Evolutionary conservation across 1,140 invertebrate species (phyloP), one percentile per base, ranked within the genome.

Genomic region (Tigriopus japonicus): DNA sequence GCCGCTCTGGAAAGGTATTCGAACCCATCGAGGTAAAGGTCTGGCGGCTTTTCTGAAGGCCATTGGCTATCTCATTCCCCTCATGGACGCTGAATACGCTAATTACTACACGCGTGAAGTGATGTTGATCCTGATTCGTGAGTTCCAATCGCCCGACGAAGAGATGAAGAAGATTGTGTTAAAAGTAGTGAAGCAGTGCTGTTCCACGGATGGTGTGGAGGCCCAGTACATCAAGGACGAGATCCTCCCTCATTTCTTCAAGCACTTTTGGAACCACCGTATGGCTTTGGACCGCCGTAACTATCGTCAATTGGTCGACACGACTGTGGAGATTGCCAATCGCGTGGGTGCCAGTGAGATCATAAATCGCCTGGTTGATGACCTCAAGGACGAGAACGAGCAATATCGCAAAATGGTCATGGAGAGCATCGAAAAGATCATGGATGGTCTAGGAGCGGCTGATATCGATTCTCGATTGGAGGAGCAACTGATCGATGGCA

Each of bases 101-200:
- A 98, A 97, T 72, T 98, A 98, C 72, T 99, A 99, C 71, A 98
- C 95, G 14, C 80, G 92, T 64, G 95, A 99, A 84, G 95, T 99
- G 67, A 98, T 99, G 96, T 78, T 98, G 69, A 98, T 98, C 73
- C 76, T 99, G 7, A 98, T 98, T 68, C 80, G 96, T 73, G 96
- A 99, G 75, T 99, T 99, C 71, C 92, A 96, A 71, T 98, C 94
- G 52, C 95, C 96, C 1, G 96, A 99, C 74, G 96, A 99, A 74
- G 96, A 99, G 80, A 99, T 99, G 96, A 99, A 99, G 71, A 99
- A 99, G 71, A 99, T 99, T 75, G 96, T 99, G 0, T 77, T 99
- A 42, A 99, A 99, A 77, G 87, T 98, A 63, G 96, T 99, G n/a
- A 99, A 99, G 72, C 96, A 99, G 73, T 99, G 96, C 75, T 99